Evolutionary conservation across 2,113 vertebrate species (phyloP).

Genomic region (Chaetodon trifascialis): DNA sequence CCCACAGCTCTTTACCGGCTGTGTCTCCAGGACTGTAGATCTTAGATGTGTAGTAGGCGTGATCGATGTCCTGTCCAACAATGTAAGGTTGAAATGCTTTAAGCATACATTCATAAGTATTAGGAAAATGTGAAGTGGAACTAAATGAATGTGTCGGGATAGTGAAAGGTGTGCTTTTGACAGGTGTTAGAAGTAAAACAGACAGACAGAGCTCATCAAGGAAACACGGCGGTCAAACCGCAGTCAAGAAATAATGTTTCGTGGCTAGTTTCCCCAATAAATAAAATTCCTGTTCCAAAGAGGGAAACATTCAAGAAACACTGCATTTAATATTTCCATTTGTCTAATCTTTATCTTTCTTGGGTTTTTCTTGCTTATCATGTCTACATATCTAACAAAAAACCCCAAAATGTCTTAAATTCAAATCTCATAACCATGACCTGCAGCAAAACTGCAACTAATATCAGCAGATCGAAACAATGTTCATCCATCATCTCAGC

Average conservation of each 20-base stretch:
- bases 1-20: slow-evolving; percentile 89
- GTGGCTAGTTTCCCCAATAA: background rate
- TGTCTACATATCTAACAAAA: too few relatives aligned
- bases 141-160: background rate
- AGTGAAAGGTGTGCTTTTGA: background rate
- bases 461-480: too few relatives aligned
- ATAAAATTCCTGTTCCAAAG: background rate
- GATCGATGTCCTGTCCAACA: slow-evolving; percentile 89
- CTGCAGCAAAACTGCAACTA: too few relatives aligned
- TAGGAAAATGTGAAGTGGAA: background rate
- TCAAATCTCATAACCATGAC: too few relatives aligned
- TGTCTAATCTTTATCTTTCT: too few relatives aligned
- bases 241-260: background rate
- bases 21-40: slow-evolving; percentile 87
- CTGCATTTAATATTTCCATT: too few relatives aligned
- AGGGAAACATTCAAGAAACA: too few relatives aligned
- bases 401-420: too few relatives aligned
- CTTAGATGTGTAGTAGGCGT: slow-evolving; percentile 94
- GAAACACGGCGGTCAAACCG: background rate
- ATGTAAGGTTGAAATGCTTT: background rate
- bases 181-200: background rate
- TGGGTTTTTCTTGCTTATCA: too few relatives aligned
- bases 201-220: background rate
- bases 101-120: background rate
- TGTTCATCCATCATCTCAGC: background rate